Conservation (phyloP, 1,140 invertebrate genomes). For the Eulimnadia texana region DNA sequence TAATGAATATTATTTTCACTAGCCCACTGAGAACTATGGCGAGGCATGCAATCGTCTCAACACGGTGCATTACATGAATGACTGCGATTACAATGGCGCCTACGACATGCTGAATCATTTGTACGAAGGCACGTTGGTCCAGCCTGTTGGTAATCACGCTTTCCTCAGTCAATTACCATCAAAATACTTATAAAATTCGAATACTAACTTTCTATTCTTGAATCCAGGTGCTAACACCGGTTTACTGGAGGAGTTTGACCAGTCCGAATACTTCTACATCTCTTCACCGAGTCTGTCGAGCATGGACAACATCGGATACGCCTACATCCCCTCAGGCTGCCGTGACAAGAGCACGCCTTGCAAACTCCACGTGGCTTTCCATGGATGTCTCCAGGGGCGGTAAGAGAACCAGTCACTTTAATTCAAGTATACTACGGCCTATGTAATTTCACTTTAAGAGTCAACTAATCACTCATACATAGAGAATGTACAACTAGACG, state of each 20-base stretch:
- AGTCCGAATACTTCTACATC: conserved; percentile 26
- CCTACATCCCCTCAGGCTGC: conserved; percentile 28
- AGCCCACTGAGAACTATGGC: conserved; percentile 31
- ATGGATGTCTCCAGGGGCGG: conserved; percentile 30
- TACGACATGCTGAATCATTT: conserved; percentile 29
- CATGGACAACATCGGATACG: conserved; percentile 27
- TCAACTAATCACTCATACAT: neutral
- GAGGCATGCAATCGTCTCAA: conserved; percentile 23
- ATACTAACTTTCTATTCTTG: too few relatives aligned
- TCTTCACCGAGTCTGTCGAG: conserved; percentile 21
- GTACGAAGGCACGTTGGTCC: conserved; percentile 24
- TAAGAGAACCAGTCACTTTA: conserved; percentile 18
- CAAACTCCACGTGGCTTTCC: conserved; percentile 30
- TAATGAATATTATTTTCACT: neutral
- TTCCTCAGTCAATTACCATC: too few relatives aligned
- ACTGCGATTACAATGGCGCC: conserved; percentile 30
- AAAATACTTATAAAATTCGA: too few relatives aligned
- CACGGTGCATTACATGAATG: conserved; percentile 25
- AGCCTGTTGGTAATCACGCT: conserved; percentile 17
- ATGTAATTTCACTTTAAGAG: neutral
- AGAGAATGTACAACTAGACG: neutral
- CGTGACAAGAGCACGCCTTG: conserved; percentile 22
- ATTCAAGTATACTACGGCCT: neutral
- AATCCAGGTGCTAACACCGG: neutral
- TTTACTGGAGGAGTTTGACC: conserved; percentile 25